Evolutionary conservation across 2,888 invertebrate genomes (phyloP).

Genomic region (Tridacna gigas): DNA sequence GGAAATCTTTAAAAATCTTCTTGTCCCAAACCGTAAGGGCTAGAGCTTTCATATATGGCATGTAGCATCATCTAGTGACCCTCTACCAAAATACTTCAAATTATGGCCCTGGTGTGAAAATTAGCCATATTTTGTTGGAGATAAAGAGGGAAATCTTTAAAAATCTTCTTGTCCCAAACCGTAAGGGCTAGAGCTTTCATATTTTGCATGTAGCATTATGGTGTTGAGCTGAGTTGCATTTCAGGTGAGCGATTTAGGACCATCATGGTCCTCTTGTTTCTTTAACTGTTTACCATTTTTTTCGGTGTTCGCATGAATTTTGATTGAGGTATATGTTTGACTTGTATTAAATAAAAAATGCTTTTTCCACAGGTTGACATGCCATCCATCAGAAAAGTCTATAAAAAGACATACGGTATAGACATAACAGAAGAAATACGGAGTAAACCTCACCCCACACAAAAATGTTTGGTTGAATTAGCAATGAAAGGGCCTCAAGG

Average conservation of each 20-base stretch:
- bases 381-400: constrained; percentile 74
- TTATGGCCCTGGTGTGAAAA: too few relatives aligned
- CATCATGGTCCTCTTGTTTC: not conserved
- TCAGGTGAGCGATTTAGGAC: not conserved
- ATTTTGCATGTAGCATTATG: too few relatives aligned
- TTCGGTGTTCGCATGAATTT: not conserved
- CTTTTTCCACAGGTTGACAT: constrained; percentile 74
- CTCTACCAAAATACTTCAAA: too few relatives aligned
- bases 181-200: too few relatives aligned
- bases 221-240: too few relatives aligned
- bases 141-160: too few relatives aligned
- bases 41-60: too few relatives aligned
- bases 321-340: not conserved
- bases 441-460: constrained; percentile 72
- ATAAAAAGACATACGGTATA: constrained; percentile 77
- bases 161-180: too few relatives aligned
- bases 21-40: too few relatives aligned
- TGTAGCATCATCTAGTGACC: too few relatives aligned
- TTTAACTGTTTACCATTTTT: not conserved
- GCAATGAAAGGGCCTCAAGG: constrained; percentile 67
- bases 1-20: too few relatives aligned
- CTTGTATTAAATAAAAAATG: not conserved
- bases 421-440: constrained; percentile 76
- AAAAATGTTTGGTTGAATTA: constrained; percentile 72
- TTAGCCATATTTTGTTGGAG: too few relatives aligned